Evolutionary conservation across 2,113 vertebrate genomes (phyloP).

Genomic region (Spilogale gracilis): DNA sequence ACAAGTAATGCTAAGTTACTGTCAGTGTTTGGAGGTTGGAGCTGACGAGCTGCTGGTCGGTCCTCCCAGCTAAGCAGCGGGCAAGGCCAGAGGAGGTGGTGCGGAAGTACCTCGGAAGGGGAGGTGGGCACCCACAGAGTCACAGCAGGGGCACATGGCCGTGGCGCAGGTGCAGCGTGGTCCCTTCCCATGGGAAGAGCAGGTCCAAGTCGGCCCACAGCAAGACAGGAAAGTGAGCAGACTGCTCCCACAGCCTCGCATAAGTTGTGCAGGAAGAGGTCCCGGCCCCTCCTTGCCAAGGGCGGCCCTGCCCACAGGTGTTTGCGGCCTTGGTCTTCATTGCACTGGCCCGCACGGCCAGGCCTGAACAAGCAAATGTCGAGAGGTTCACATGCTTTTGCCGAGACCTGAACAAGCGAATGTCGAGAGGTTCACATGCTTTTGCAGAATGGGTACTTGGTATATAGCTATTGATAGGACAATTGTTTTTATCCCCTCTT

Average conservation of each 20-base stretch:
- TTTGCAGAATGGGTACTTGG: not conserved
- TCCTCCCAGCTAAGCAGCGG: constrained; percentile 91
- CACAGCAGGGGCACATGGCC: constrained; percentile 88
- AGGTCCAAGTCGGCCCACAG: constrained; percentile 85
- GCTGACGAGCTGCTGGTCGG: constrained; percentile 95
- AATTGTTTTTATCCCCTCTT: not conserved
- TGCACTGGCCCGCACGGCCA: not conserved
- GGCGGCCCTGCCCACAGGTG: not conserved
- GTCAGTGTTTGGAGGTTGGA: constrained; percentile 92
- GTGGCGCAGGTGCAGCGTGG: constrained; percentile 83
- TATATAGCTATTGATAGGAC: not conserved
- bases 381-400: not conserved
- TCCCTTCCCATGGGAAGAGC: constrained; percentile 91
- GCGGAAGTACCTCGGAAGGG: not conserved
- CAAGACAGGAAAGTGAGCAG: constrained; percentile 91
- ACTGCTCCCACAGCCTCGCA: constrained; percentile 89
- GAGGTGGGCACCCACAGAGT: fast-evolving
- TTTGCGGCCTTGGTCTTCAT: constrained; percentile 60
- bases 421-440: not conserved
- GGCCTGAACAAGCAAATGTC: constrained; percentile 48
- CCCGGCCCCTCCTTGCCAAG: not conserved
- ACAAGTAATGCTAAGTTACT: constrained; percentile 90
- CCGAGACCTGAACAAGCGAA: not conserved
- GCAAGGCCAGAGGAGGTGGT: fast-evolving
- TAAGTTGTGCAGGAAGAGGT: constrained; percentile 87